These are phyloP conservation scores for Nomada fucata DNA, from an alignment of 2,888 invertebrate species.

Conservation along the genomic window DNA sequence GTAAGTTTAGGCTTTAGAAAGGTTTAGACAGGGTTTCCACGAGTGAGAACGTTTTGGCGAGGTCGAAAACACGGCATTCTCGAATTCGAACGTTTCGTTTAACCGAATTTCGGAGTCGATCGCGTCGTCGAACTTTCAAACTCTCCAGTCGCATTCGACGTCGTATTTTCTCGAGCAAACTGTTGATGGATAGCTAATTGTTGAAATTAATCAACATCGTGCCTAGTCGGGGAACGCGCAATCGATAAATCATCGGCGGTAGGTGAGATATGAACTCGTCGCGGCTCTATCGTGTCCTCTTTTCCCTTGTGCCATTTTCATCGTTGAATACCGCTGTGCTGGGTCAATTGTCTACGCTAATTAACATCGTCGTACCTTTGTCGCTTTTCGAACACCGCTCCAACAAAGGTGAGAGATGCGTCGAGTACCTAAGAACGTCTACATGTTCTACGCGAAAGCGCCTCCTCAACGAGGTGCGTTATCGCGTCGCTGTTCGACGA, in stretches of 20 bases:
- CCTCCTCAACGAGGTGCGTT: not conserved
- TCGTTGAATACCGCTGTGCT: not conserved
- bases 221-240: not conserved
- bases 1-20: too few species aligned
- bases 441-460: not conserved
- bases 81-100: too few species aligned
- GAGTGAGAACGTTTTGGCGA: too few species aligned
- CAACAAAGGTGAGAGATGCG: not conserved
- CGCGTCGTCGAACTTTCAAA: too few species aligned
- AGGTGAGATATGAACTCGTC: not conserved
- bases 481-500: not conserved
- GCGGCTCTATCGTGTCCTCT: not conserved
- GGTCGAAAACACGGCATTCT: too few species aligned
- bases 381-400: constrained; percentile 7
- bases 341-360: constrained; percentile 32
- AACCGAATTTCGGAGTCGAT: too few species aligned
- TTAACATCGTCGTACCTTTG: constrained; percentile 6
- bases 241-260: constrained; percentile 29
- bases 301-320: not conserved
- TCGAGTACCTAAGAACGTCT: not conserved
- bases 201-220: constrained; percentile 16
- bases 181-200: constrained; percentile 5
- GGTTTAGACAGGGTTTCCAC: too few species aligned
- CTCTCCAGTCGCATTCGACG: too few species aligned
- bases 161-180: too few species aligned